Evolutionary conservation across 2,888 invertebrate genomes (phyloP).

Genomic region (Scelioninae gen. 2): DNA sequence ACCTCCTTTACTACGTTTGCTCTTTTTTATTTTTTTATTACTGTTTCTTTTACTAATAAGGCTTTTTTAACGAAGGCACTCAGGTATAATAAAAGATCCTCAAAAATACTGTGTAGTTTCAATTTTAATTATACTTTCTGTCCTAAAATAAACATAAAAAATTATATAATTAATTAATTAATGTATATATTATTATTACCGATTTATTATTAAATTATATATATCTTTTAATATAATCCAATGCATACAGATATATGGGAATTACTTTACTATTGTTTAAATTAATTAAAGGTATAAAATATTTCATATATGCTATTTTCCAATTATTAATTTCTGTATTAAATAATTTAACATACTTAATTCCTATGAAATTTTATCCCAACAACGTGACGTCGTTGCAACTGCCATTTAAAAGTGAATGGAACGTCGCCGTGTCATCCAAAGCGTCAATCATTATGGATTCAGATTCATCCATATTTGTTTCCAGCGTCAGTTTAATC

Average conservation of each 20-base stretch:
- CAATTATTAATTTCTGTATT: not conserved
- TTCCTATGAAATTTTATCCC: conserved; percentile 15
- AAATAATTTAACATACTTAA: conserved; percentile 10
- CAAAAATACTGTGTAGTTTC: conserved; percentile 11
- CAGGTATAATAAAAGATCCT: conserved; percentile 2
- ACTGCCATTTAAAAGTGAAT: conserved; percentile 71
- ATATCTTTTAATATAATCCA: too few species aligned
- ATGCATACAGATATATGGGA: too few species aligned
- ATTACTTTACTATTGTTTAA: too few species aligned
- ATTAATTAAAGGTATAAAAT: too few species aligned
- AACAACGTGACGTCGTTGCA: conserved; percentile 65
- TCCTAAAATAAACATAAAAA: not conserved
- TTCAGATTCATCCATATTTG: conserved; percentile 70
- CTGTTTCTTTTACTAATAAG: not conserved
- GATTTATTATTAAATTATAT: too few species aligned
- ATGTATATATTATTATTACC: too few species aligned
- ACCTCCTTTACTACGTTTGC: too few species aligned
- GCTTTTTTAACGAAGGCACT: conserved; percentile 6
- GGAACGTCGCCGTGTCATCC: conserved; percentile 72
- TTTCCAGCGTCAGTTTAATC: conserved; percentile 71
- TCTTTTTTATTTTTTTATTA: not conserved
- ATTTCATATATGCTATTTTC: too few species aligned
- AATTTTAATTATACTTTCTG: not conserved
- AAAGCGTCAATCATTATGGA: conserved; percentile 70
- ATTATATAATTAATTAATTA: not conserved